Evolutionary conservation across 1,140 invertebrate species (phyloP).

Genomic region (Diabrotica virgifera): DNA sequence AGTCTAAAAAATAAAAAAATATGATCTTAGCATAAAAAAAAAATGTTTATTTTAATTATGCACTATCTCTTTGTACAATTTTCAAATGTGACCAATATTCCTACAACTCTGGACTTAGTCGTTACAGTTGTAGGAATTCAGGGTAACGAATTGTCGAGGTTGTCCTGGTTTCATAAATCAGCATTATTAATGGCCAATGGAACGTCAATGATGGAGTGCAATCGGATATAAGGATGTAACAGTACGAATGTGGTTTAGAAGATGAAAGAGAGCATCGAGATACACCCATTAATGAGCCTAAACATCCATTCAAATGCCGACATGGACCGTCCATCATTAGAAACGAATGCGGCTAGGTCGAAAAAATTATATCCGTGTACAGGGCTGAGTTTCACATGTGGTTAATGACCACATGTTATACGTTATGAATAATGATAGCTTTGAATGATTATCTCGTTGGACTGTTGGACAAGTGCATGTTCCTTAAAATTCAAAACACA

Average conservation of each 20-base stretch:
- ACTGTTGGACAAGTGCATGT: too few relatives aligned
- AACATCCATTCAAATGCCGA: constrained; percentile 33
- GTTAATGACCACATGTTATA: too few relatives aligned
- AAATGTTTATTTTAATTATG: too few relatives aligned
- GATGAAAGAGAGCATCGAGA: constrained; percentile 8
- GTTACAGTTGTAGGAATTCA: constrained; percentile 3
- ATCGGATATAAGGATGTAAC: constrained; percentile 8
- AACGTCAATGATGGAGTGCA: not conserved
- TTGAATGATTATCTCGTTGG: too few relatives aligned
- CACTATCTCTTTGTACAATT: too few relatives aligned
- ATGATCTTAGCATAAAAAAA: too few relatives aligned
- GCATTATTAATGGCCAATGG: constrained; percentile 9
- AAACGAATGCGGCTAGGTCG: constrained; percentile 31
- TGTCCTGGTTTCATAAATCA: constrained; percentile 14
- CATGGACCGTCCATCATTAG: constrained; percentile 29
- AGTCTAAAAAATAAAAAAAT: too few relatives aligned
- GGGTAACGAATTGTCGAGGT: constrained; percentile 9
- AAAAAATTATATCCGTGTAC: constrained; percentile 17
- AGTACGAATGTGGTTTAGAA: constrained; percentile 10
- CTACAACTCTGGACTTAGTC: too few relatives aligned
- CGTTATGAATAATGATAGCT: too few relatives aligned
- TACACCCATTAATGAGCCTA: constrained; percentile 32
- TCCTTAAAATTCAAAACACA: too few relatives aligned
- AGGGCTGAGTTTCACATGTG: too few relatives aligned
- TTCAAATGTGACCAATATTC: too few relatives aligned